Evolutionary conservation across 2,113 vertebrate species (phyloP).

Genomic region (Prinia subflava): DNA sequence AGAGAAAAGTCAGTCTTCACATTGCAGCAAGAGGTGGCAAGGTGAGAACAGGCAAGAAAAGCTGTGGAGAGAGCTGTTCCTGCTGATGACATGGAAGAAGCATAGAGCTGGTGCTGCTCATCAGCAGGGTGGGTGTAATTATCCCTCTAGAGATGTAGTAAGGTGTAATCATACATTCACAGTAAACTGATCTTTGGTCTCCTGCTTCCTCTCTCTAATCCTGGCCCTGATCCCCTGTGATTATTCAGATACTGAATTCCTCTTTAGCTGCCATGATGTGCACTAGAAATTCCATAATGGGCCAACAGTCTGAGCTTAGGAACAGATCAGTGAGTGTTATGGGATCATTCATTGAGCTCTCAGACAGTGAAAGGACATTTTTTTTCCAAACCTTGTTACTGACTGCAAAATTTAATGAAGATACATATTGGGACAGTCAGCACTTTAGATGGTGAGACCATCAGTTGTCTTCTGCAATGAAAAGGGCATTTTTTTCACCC

Average conservation of each 20-base stretch:
- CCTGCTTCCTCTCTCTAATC: not conserved
- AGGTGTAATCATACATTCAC: fast-evolving
- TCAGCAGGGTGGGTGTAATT: not conserved
- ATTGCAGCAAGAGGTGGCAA: not conserved
- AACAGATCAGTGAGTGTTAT: not conserved
- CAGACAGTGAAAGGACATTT: not conserved
- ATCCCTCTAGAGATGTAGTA: not conserved
- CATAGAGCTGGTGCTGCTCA: not conserved
- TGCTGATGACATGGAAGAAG: not conserved
- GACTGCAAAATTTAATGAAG: constrained; percentile 41
- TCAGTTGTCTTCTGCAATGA: constrained; percentile 48
- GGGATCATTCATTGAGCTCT: not conserved
- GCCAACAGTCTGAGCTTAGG: not conserved
- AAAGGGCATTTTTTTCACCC: constrained; percentile 14
- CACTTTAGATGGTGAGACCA: constrained; percentile 48
- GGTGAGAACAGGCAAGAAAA: not conserved
- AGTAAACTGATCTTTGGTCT: not conserved
- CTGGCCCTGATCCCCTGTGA: not conserved
- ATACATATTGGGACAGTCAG: constrained; percentile 10
- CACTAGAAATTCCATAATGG: not conserved
- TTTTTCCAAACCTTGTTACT: not conserved
- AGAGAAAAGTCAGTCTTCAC: not conserved
- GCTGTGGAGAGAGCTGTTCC: not conserved
- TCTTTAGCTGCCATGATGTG: not conserved
- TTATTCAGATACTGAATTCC: not conserved